These are phyloP conservation scores for Drosophila ogumai DNA, from an alignment of 1,140 invertebrate species.

Conservation along the genomic window DNA sequence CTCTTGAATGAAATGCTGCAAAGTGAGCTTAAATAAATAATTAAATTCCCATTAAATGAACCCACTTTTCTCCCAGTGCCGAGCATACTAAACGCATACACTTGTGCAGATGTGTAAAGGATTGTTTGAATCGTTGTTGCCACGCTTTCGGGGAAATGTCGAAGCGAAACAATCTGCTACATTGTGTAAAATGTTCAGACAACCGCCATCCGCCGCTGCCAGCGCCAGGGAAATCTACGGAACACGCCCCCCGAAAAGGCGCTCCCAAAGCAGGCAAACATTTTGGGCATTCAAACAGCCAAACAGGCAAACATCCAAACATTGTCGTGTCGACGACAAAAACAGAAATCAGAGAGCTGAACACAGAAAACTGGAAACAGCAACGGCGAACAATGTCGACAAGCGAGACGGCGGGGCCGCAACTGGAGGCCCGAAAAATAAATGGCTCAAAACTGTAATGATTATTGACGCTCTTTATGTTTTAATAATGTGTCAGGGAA, in stretches of 20 bases:
- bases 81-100: constrained; percentile 20
- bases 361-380: constrained; percentile 19
- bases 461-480: constrained; percentile 83
- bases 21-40: neutral
- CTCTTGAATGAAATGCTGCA: neutral
- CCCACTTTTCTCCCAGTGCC: constrained; percentile 3
- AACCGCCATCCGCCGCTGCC: constrained; percentile 44
- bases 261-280: constrained; percentile 33
- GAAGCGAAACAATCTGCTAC: constrained; percentile 74
- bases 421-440: constrained; percentile 52
- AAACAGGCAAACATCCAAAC: constrained; percentile 42
- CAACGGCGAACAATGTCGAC: constrained; percentile 43
- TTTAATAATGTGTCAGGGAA: constrained; percentile 79
- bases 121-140: constrained; percentile 63
- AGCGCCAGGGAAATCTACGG: constrained; percentile 60
- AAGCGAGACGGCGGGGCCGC: constrained; percentile 28
- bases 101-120: constrained; percentile 69
- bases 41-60: neutral
- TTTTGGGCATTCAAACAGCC: constrained; percentile 16
- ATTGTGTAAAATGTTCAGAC: constrained; percentile 74
- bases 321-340: constrained; percentile 46
- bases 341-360: constrained; percentile 22
- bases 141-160: constrained; percentile 73
- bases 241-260: constrained; percentile 46
- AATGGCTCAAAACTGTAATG: constrained; percentile 79